phyloP scores from a whole-genome alignment of 2,888 invertebrate genomes.

The Lymantria dispar region DNA sequence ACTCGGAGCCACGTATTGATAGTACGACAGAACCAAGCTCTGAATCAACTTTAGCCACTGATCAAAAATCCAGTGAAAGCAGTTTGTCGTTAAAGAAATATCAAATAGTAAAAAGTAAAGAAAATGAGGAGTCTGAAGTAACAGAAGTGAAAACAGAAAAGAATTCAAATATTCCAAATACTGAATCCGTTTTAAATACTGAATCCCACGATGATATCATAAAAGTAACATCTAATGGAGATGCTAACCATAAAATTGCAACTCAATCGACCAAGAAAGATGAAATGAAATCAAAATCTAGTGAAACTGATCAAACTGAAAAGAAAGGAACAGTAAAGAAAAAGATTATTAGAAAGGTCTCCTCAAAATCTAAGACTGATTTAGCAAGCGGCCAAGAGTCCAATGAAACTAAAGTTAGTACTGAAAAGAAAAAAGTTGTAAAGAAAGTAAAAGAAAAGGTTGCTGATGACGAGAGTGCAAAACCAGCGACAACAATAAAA shows the following conservation, averaged over 20 bases:
- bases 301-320: slow-evolving; percentile 51
- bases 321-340: slow-evolving; percentile 73
- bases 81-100: slow-evolving; percentile 63
- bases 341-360: slow-evolving; percentile 72
- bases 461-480: slow-evolving; percentile 54
- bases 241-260: slow-evolving; percentile 48
- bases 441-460: slow-evolving; percentile 70
- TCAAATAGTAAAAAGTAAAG: slow-evolving; percentile 47
- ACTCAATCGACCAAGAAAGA: slow-evolving; percentile 46
- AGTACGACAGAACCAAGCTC: slow-evolving; percentile 17
- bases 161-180: slow-evolving; percentile 34
- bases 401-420: slow-evolving; percentile 49
- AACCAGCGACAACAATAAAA: slow-evolving; percentile 63
- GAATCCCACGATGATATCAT: slow-evolving; percentile 40
- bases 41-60: slow-evolving; percentile 34
- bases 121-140: slow-evolving; percentile 39
- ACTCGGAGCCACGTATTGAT: slow-evolving; percentile 40
- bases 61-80: slow-evolving; percentile 30
- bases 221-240: slow-evolving; percentile 41
- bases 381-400: slow-evolving; percentile 48
- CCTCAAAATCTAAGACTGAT: slow-evolving; percentile 74
- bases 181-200: slow-evolving; percentile 41
- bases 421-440: slow-evolving; percentile 69
- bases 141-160: slow-evolving; percentile 46
- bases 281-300: slow-evolving; percentile 42